phyloP scores from a whole-genome alignment of 2,888 invertebrate species.

The Augochlorella aurata region DNA sequence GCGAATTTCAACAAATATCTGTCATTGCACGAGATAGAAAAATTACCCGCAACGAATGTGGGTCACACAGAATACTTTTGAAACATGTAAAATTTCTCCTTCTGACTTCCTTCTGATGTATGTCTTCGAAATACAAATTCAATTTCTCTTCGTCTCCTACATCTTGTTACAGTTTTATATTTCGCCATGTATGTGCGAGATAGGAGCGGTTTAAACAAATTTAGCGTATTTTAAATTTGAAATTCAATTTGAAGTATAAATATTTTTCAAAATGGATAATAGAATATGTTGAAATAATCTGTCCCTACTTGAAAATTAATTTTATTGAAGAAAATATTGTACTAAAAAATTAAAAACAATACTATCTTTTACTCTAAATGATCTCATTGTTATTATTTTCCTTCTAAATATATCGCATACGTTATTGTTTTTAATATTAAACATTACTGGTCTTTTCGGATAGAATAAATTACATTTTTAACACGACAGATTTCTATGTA shows the following conservation, averaged over 20 bases:
- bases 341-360: no score
- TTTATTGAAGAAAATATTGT: no score
- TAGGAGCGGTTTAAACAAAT: background rate
- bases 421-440: no score
- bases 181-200: background rate
- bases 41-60: background rate
- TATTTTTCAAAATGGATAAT: no score
- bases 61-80: background rate
- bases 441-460: no score
- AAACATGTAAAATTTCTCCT: conserved; percentile 4
- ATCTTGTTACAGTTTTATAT: background rate
- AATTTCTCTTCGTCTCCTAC: background rate
- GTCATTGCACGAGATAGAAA: background rate
- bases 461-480: no score
- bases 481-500: no score
- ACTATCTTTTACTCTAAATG: no score
- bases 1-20: background rate
- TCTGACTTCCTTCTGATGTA: conserved; percentile 3
- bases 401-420: no score
- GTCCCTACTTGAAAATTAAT: no score
- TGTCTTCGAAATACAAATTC: conserved; percentile 19
- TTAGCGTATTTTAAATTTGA: background rate
- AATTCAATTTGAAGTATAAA: background rate
- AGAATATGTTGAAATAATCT: no score
- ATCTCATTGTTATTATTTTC: no score